Evolutionary conservation across 2,888 invertebrate species (phyloP), one percentile per base, ranked within the genome.

Genomic region (Stenodema calcarata): DNA sequence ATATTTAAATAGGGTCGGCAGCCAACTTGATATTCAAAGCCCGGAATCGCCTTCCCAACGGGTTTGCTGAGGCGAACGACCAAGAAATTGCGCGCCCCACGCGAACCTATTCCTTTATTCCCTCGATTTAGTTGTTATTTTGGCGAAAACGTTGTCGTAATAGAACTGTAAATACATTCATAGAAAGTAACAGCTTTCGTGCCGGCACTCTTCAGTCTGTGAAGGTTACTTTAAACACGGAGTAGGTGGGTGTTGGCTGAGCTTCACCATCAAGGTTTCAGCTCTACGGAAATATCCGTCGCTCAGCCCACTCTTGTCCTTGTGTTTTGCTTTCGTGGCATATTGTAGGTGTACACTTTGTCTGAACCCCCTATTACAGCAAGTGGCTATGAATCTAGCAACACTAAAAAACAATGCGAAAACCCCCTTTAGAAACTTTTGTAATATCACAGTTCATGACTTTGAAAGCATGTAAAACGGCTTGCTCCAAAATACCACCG

Each of bases 251-350:
- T 73, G 73, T 41, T 35, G 73, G 30, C 41, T 73, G 73, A 41
- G 73, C 73, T 35, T 73, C 16, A 41, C 73, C 73, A 62, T 62
- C 62, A 73, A 73, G 73, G 73, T 73, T 73, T 35, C 73, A 73
- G 35, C 73, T 41, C 30, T 9, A 73, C 35, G 41, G 73, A 35
- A 62, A 62, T 62, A 12, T 62, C 62, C 62, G 62, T 62, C 62
- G 62, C 23, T n/a, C 23, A 23, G 62, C 62, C 62, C 62, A 62
- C 23, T 62, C 62, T 62, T 23, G 62, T 62, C 62, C 62, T 62
- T 62, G 62, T 23, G 62, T 62, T 62, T 62, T 6, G 23, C 62
- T 62, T 23, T 27, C 62, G 23, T 62, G 62, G 62, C 23, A 35
- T 7, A 35, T 23, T 62, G 18, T 1, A 27, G 62, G 62, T 62